Evolutionary conservation across 2,113 vertebrate species (phyloP).

Genomic region (Scomber colias): DNA sequence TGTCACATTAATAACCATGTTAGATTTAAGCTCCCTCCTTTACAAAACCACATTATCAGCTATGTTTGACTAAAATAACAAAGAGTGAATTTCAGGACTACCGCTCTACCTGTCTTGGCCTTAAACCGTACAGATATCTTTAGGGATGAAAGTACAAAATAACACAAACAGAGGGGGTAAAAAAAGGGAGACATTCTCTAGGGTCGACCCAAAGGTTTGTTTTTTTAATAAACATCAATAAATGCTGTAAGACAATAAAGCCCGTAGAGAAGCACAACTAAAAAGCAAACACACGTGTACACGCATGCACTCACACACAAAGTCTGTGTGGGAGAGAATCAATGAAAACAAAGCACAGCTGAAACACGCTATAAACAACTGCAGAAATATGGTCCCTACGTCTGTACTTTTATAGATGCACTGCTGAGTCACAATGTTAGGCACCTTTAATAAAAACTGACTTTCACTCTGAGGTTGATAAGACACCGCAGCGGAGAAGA

Average conservation of each 20-base stretch:
- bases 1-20: neutral
- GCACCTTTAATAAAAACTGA: slow-evolving; percentile 30
- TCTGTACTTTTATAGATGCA: slow-evolving; percentile 50
- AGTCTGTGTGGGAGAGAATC: slow-evolving; percentile 70
- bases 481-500: slow-evolving; percentile 23
- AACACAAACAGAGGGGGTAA: slow-evolving; percentile 2
- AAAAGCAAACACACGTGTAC: slow-evolving; percentile 21
- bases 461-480: slow-evolving; percentile 31
- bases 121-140: neutral
- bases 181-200: slow-evolving; percentile 13
- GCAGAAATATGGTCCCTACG: slow-evolving; percentile 57
- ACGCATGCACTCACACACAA: slow-evolving; percentile 34
- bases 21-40: neutral
- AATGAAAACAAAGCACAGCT: slow-evolving; percentile 69
- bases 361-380: slow-evolving; percentile 56
- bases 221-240: slow-evolving; percentile 50
- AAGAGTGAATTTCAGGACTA: neutral
- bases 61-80: neutral
- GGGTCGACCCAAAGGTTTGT: slow-evolving; percentile 21
- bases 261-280: slow-evolving; percentile 5
- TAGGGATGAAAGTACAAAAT: slow-evolving; percentile 29
- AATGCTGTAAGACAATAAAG: slow-evolving; percentile 42
- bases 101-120: slow-evolving; percentile 2
- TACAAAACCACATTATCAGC: slow-evolving; percentile 1
- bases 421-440: slow-evolving; percentile 59